These are phyloP conservation scores for Abrostola tripartita DNA, from an alignment of 2,888 invertebrate genomes.

Conservation along the genomic window DNA sequence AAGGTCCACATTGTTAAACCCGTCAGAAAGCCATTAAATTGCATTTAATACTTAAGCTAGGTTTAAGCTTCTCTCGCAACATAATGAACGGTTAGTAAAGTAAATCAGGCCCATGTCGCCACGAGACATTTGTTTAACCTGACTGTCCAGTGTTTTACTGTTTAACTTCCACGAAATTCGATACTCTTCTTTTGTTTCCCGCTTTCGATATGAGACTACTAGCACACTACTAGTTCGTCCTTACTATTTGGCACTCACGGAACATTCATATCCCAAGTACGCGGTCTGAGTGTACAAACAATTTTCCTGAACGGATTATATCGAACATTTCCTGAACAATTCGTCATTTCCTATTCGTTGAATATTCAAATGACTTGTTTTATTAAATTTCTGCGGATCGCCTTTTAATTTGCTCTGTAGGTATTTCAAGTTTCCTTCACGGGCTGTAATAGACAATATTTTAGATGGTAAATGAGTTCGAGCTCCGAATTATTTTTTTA, in stretches of 20 bases:
- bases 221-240: too few relatives aligned
- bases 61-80: slow-evolving; percentile 2
- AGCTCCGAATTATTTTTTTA: slow-evolving; percentile 24
- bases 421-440: slow-evolving; percentile 27
- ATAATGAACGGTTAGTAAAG: neutral
- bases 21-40: slow-evolving; percentile 2
- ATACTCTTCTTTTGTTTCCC: too few relatives aligned
- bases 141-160: too few relatives aligned
- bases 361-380: slow-evolving; percentile 66
- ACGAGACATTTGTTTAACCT: neutral
- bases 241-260: neutral
- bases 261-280: slow-evolving; percentile 3
- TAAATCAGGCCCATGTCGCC: neutral
- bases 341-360: slow-evolving; percentile 55
- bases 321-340: slow-evolving; percentile 61
- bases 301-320: slow-evolving; percentile 58
- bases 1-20: neutral
- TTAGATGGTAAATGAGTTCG: slow-evolving; percentile 5
- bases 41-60: slow-evolving; percentile 5
- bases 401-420: slow-evolving; percentile 57
- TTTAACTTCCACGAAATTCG: too few relatives aligned
- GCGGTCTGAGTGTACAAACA: slow-evolving; percentile 31
- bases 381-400: slow-evolving; percentile 65
- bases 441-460: slow-evolving; percentile 45
- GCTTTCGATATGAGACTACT: too few relatives aligned